Percentiles rank a stretch among this genome's conserved stretches.
Conservation (phyloP, 2,888 invertebrate species). For the Microctonus aethiopoides region DNA sequence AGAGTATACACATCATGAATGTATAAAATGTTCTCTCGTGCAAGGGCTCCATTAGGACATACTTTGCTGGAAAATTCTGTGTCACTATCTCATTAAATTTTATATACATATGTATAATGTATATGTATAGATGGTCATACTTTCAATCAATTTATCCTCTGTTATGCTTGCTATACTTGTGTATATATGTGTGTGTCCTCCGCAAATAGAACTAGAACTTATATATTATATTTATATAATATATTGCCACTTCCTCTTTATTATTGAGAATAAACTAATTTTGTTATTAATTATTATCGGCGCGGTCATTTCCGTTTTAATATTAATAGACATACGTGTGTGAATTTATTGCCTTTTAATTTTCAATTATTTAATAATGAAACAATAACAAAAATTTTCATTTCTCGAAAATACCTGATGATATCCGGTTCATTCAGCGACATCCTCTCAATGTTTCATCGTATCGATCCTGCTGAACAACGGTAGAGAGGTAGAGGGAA, state of each 20-base stretch:
- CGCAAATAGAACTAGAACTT: neutral
- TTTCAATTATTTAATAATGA: neutral
- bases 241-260: neutral
- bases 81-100: slow-evolving; percentile 60
- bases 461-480: slow-evolving; percentile 9
- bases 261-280: neutral
- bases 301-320: neutral
- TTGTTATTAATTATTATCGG: neutral
- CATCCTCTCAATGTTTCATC: neutral
- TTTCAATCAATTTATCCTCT: slow-evolving; percentile 52
- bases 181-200: neutral
- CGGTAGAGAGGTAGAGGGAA: neutral
- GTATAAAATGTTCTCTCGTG: slow-evolving; percentile 1
- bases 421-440: neutral
- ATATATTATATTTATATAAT: too few species aligned
- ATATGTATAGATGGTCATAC: slow-evolving; percentile 44
- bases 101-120: too few species aligned
- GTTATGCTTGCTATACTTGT: slow-evolving; percentile 10
- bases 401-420: neutral
- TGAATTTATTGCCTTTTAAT: neutral
- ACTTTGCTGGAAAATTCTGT: slow-evolving; percentile 28
- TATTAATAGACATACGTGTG: neutral
- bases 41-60: slow-evolving; percentile 6
- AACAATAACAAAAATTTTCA: too few species aligned
- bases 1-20: slow-evolving; percentile 14